Conservation (phyloP, 2,797 vertebrate genomes). For the Arrhamphus sclerolepis region DNA sequence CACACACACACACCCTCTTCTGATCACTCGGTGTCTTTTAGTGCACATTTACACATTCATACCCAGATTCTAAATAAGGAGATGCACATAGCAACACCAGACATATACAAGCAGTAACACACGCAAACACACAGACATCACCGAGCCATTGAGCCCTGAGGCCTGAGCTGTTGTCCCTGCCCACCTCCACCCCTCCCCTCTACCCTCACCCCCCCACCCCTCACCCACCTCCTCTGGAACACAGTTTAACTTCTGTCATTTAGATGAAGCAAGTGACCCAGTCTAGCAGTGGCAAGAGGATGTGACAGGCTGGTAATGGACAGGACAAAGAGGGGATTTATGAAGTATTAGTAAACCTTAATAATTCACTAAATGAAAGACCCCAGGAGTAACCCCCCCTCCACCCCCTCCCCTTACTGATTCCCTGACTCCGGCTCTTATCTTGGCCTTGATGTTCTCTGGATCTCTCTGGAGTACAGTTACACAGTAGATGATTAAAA, state of each 20-base stretch:
- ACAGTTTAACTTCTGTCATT: slow-evolving; percentile 86
- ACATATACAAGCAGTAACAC: slow-evolving; percentile 33
- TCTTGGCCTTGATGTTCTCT: slow-evolving; percentile 24
- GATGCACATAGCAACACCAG: slow-evolving; percentile 10
- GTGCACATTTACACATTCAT: neutral
- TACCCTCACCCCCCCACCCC: slow-evolving; percentile 12
- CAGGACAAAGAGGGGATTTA: slow-evolving; percentile 82
- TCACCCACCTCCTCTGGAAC: slow-evolving; percentile 73
- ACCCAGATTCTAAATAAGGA: slow-evolving; percentile 1
- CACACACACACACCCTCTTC: slow-evolving; percentile 25
- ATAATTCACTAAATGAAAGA: slow-evolving; percentile 81
- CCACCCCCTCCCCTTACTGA: slow-evolving; percentile 15
- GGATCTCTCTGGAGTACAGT: slow-evolving; percentile 1
- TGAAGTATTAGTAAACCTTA: slow-evolving; percentile 85
- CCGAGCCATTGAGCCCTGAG: slow-evolving; percentile 67
- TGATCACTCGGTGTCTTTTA: slow-evolving; percentile 26
- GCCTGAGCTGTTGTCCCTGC: slow-evolving; percentile 64
- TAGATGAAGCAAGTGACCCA: slow-evolving; percentile 77
- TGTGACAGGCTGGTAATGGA: slow-evolving; percentile 85
- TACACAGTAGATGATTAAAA: neutral
- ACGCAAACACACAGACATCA: slow-evolving; percentile 48
- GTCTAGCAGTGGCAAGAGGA: slow-evolving; percentile 67
- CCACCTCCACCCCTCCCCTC: neutral
- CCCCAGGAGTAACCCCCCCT: slow-evolving; percentile 60
- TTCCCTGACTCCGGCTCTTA: slow-evolving; percentile 35